phyloP scores from a whole-genome alignment of 2,888 invertebrate species.

The Dynastes hyllus region DNA sequence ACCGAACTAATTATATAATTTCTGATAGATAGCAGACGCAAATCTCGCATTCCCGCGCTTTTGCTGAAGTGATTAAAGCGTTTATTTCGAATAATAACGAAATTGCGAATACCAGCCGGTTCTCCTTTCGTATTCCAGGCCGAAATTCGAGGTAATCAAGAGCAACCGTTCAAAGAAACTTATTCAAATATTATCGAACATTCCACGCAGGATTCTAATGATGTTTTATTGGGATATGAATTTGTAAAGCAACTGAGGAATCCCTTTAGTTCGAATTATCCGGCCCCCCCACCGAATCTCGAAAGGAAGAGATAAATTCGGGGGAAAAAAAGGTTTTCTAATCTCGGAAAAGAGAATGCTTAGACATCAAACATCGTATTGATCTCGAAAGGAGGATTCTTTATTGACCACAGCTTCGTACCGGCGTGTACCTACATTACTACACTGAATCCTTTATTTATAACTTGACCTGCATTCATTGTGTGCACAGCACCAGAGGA shows the following conservation, averaged over 20 bases:
- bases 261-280: conserved; percentile 1
- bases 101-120: background rate
- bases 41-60: conserved; percentile 11
- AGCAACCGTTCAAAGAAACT: background rate
- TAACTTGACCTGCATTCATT: conserved; percentile 42
- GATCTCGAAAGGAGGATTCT: conserved; percentile 11
- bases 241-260: background rate
- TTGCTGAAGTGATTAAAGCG: conserved; percentile 18
- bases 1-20: conserved; percentile 39
- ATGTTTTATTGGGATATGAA: too few species aligned
- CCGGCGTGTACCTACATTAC: conserved; percentile 9
- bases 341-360: background rate
- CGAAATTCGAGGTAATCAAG: background rate
- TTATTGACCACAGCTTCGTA: conserved; percentile 16
- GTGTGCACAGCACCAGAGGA: conserved; percentile 2
- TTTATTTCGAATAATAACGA: background rate
- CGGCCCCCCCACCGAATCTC: background rate
- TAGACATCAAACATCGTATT: conserved; percentile 1
- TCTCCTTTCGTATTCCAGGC: background rate
- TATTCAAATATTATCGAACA: too few species aligned
- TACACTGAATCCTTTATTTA: conserved; percentile 39
- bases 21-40: conserved; percentile 30
- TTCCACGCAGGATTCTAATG: too few species aligned
- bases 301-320: conserved; percentile 8
- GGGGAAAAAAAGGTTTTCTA: conserved; percentile 9